Evolutionary conservation across 2,113 vertebrate genomes (phyloP).

Genomic region (Dolichallabes microphthalmus): DNA sequence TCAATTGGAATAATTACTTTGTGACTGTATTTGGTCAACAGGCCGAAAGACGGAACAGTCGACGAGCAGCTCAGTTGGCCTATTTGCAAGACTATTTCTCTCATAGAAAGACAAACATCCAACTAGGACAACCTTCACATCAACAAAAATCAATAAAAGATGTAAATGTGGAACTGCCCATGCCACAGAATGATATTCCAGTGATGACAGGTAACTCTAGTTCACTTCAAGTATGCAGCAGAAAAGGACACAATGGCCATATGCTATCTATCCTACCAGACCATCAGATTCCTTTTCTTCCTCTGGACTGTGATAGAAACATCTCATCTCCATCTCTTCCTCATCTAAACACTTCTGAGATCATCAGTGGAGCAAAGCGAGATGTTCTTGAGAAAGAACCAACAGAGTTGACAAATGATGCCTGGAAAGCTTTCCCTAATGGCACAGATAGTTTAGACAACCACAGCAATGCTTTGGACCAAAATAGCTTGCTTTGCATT

Average conservation of each 20-base stretch:
- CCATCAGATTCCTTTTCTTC: conserved; percentile 68
- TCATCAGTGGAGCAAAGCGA: not conserved
- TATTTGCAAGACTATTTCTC: conserved; percentile 56
- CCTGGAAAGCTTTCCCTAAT: conserved; percentile 57
- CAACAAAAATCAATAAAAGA: conserved; percentile 12
- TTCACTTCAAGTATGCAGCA: conserved; percentile 8
- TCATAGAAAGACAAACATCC: conserved; percentile 41
- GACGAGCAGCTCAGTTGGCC: conserved; percentile 55
- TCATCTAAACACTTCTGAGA: not conserved
- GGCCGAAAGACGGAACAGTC: conserved; percentile 63
- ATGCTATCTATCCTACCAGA: conserved; percentile 58
- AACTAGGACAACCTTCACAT: conserved; percentile 35
- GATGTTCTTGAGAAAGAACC: not conserved
- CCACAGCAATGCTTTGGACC: not conserved
- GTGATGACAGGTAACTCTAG: conserved; percentile 32
- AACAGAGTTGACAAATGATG: conserved; percentile 46
- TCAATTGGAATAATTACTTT: not conserved
- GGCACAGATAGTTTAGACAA: conserved; percentile 31
- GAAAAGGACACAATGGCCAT: conserved; percentile 42
- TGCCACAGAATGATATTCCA: not conserved
- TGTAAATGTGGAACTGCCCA: conserved; percentile 1
- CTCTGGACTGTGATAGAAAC: conserved; percentile 63
- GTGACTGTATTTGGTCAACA: conserved; percentile 57
- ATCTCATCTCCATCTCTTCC: not conserved
- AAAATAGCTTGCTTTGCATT: not conserved